These are phyloP conservation scores for Drosophila anomalipes DNA, from an alignment of 2,888 invertebrate species.

Conservation along the genomic window DNA sequence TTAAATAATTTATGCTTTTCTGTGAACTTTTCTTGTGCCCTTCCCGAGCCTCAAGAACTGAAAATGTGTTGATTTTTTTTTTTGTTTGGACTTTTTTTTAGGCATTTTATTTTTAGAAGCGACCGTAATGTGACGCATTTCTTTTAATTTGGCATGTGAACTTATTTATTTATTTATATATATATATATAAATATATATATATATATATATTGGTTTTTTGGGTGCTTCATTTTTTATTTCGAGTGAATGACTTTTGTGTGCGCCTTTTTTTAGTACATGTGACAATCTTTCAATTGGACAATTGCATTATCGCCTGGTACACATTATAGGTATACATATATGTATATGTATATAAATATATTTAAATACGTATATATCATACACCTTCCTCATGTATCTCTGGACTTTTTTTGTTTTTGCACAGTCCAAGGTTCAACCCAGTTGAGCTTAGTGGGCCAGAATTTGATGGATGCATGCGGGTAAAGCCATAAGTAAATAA, in stretches of 20 bases:
- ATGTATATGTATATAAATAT: background rate
- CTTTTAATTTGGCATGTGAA: slow-evolving; percentile 56
- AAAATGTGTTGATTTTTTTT: slow-evolving; percentile 15
- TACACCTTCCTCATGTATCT: slow-evolving; percentile 35
- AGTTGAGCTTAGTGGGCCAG: slow-evolving; percentile 48
- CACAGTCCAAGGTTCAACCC: slow-evolving; percentile 53
- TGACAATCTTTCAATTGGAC: slow-evolving; percentile 47
- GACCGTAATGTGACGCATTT: slow-evolving; percentile 67
- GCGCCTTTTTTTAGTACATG: slow-evolving; percentile 45
- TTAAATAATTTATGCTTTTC: slow-evolving; percentile 61
- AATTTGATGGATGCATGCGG: slow-evolving; percentile 58
- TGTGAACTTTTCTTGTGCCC: slow-evolving; percentile 57
- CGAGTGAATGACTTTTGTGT: slow-evolving; percentile 59
- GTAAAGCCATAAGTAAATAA: slow-evolving; percentile 63
- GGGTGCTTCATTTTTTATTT: slow-evolving; percentile 13
- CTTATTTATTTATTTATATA: slow-evolving; percentile 50
- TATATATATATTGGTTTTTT: background rate
- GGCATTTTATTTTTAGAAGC: slow-evolving; percentile 59
- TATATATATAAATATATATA: slow-evolving; percentile 7
- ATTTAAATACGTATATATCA: slow-evolving; percentile 20
- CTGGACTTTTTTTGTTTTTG: slow-evolving; percentile 10
- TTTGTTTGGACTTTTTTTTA: slow-evolving; percentile 43
- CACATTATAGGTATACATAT: background rate
- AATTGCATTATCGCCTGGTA: slow-evolving; percentile 4
- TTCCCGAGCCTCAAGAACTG: slow-evolving; percentile 26